A percentile compares a stretch with the other conserved stretches of the same genome.
These are phyloP conservation scores for Phymanthus crucifer DNA, from an alignment of 92 coral and sea anemone genomes.

Conservation along the genomic window DNA sequence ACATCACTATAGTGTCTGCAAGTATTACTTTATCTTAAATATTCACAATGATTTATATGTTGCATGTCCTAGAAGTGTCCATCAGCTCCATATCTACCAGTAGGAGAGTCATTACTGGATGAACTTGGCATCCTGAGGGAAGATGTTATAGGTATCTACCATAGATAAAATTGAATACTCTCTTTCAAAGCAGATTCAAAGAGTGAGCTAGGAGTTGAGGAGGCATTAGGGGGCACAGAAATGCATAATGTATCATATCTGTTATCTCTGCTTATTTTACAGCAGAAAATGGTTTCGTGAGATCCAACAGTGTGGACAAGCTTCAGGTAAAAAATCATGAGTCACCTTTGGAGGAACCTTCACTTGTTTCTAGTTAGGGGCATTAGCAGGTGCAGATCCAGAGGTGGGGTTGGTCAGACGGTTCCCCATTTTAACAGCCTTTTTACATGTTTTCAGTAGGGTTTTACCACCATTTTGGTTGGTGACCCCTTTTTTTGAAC, in stretches of 20 bases:
- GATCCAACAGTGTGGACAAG: conserved; percentile 23
- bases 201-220: too few species aligned
- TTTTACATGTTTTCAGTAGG: too few species aligned
- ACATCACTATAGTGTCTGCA: neutral
- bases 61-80: conserved; percentile 46
- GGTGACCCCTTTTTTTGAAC: too few species aligned
- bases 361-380: too few species aligned
- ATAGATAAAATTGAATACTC: neutral
- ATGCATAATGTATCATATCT: neutral
- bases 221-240: too few species aligned
- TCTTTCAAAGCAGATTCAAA: too few species aligned
- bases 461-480: too few species aligned
- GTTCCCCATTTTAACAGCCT: too few species aligned
- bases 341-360: too few species aligned
- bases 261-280: neutral
- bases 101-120: conserved; percentile 74
- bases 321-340: conserved; percentile 11
- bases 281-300: conserved; percentile 20
- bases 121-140: conserved; percentile 69
- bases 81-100: conserved; percentile 74
- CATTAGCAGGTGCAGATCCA: too few species aligned
- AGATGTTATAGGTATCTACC: conserved; percentile 9
- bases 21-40: neutral
- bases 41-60: neutral
- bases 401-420: too few species aligned